Evolutionary conservation across 2,888 invertebrate genomes (phyloP).

Genomic region (Protodeltote pygarga): DNA sequence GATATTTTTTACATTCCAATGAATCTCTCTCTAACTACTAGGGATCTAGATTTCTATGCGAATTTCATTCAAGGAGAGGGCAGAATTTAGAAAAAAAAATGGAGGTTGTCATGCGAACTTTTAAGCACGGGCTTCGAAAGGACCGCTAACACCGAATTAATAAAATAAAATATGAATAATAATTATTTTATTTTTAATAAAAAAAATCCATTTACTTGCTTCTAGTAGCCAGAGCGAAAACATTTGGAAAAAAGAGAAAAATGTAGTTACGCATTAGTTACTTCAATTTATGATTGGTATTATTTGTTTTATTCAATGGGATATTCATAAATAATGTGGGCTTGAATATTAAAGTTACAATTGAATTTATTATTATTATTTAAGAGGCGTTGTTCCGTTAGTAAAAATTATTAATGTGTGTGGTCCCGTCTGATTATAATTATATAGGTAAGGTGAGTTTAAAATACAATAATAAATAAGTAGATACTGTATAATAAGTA

Average conservation of each 20-base stretch:
- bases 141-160: slow-evolving; percentile 75
- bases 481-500: too few relatives aligned
- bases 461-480: too few relatives aligned
- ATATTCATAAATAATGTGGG: slow-evolving; percentile 28
- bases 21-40: slow-evolving; percentile 82
- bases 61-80: slow-evolving; percentile 75
- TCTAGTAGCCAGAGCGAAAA: slow-evolving; percentile 87
- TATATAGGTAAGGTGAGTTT: too few relatives aligned
- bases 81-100: slow-evolving; percentile 49
- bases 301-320: slow-evolving; percentile 48
- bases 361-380: slow-evolving; percentile 2
- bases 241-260: slow-evolving; percentile 69
- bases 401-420: not conserved
- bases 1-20: slow-evolving; percentile 68
- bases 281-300: slow-evolving; percentile 44
- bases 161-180: slow-evolving; percentile 36
- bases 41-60: slow-evolving; percentile 76
- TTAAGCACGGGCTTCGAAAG: slow-evolving; percentile 69
- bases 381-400: slow-evolving; percentile 34
- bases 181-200: slow-evolving; percentile 46
- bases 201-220: slow-evolving; percentile 80
- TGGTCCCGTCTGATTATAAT: too few relatives aligned
- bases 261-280: slow-evolving; percentile 67
- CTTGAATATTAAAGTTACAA: slow-evolving; percentile 8
- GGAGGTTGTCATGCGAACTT: slow-evolving; percentile 70